Conservation (phyloP, 2,113 vertebrate species). For the Paedocypris sp. region DNA sequence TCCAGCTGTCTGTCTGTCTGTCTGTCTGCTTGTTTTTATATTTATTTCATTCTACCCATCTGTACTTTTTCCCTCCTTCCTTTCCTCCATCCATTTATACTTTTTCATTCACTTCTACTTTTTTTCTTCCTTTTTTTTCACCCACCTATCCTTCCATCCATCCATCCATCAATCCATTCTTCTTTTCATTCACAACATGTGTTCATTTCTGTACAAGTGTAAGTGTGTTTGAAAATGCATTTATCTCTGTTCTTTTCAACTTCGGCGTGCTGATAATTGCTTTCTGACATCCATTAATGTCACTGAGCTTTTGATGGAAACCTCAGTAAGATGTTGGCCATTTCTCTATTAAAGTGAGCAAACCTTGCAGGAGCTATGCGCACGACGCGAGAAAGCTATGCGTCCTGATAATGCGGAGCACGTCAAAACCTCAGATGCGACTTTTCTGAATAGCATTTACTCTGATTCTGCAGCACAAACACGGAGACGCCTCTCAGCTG, state of each 20-base stretch:
- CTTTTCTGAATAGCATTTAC: background rate
- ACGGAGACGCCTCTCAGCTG: background rate
- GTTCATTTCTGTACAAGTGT: background rate
- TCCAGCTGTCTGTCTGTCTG: too few relatives aligned
- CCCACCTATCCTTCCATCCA: too few relatives aligned
- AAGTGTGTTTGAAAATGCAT: constrained; percentile 4
- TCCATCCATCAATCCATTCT: too few relatives aligned
- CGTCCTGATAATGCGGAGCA: background rate
- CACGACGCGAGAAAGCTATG: background rate
- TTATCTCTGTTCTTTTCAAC: constrained; percentile 18
- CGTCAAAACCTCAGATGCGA: background rate
- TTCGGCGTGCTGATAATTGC: constrained; percentile 15
- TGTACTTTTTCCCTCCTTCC: too few relatives aligned
- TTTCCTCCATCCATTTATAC: too few relatives aligned
- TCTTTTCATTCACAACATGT: too few relatives aligned
- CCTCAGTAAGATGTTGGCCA: background rate
- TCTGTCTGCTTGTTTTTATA: too few relatives aligned
- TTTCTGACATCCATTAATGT: constrained; percentile 23
- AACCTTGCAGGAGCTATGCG: background rate
- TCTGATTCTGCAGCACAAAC: background rate
- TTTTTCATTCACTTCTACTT: too few relatives aligned
- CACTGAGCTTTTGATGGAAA: constrained; percentile 8
- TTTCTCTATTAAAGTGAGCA: constrained; percentile 8
- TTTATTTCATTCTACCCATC: too few relatives aligned
- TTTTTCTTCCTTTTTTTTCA: too few relatives aligned